Base-by-base conservation (phyloP, 2,797 vertebrate genomes). In the Anguilla anguilla region DNA sequence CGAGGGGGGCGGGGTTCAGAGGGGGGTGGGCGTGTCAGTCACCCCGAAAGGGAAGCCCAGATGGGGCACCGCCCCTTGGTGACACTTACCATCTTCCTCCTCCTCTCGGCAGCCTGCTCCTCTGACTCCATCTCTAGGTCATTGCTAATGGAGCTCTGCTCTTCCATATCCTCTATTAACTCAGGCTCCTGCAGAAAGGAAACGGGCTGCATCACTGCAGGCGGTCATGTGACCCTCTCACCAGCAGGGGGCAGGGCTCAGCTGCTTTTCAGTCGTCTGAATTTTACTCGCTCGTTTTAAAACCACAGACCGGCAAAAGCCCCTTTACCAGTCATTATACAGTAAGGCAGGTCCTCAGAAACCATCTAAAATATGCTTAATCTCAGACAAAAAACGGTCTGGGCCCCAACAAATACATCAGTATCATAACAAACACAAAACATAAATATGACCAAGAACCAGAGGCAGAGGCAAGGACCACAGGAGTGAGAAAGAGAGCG, bases 111-210 rank as follows among this genome's bases (percentile, higher is more conserved):
- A 97, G 98, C 98, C 96, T 99, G 98, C 95, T 99, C 98, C 94
- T 99, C 99, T 95, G 98, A 98, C 95, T 99, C 99, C 98, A 99
- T 99, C 97, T 99, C 98, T 96, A 99, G 98, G 97, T 99, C 98
- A 97, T 97, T 99, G 97, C 97, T 99, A 98, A 99, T 89, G 93
- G 98, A 97, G 94, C 96, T 97, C 97, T 98, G 98, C 96, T 99
- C 98, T 97, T 99, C 98, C 97, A 99, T 96, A 97, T 99, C 98
- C 96, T 99, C 99, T 97, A 98, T 98, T 97, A 98, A 98, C 97
- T 99, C 98, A 97, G 98, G 98, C 96, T 99, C 99, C 99, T 99
- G 97, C 95, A 98, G 99, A 95, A 98, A 92, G 87, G 92, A 89
- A 93, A 93, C 91, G 94, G 93, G 92, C 94, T 96, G 96, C 95